A percentile compares a stretch with the other conserved stretches of the same genome.
Evolutionary conservation across 2,797 vertebrate genomes (phyloP).

Genomic region (Dryobates pubescens): DNA sequence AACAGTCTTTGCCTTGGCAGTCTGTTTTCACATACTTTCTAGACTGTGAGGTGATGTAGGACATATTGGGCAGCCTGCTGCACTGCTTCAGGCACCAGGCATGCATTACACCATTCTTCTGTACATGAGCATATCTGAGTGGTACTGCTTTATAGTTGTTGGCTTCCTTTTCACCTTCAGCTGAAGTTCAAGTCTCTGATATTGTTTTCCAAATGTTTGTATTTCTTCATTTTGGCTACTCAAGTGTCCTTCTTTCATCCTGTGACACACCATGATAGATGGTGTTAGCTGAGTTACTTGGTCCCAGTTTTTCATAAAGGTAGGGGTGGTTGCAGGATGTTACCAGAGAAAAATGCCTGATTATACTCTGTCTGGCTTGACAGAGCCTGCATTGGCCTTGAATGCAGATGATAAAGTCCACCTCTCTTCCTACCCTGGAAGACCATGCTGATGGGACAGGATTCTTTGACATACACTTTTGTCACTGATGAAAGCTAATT

Average conservation of each 20-base stretch:
- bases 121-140: background rate
- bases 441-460: background rate
- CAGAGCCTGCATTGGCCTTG: background rate
- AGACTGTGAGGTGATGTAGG: background rate
- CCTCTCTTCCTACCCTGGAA: background rate
- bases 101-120: background rate
- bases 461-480: background rate
- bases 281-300: background rate
- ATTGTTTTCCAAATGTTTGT: background rate
- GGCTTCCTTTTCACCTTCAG: background rate
- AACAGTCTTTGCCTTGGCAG: background rate
- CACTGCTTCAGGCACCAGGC: background rate
- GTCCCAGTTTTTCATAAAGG: background rate
- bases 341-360: background rate
- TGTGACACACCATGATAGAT: background rate
- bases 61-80: background rate
- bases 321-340: background rate
- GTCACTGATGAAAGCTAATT: background rate
- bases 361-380: background rate
- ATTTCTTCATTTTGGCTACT: background rate
- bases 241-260: background rate
- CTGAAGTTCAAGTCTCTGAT: background rate
- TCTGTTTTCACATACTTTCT: background rate
- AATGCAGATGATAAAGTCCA: background rate
- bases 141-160: background rate